These are phyloP conservation scores for Takifugu rubripes DNA, from an alignment of 2,797 vertebrate genomes.

Conservation along the genomic window DNA sequence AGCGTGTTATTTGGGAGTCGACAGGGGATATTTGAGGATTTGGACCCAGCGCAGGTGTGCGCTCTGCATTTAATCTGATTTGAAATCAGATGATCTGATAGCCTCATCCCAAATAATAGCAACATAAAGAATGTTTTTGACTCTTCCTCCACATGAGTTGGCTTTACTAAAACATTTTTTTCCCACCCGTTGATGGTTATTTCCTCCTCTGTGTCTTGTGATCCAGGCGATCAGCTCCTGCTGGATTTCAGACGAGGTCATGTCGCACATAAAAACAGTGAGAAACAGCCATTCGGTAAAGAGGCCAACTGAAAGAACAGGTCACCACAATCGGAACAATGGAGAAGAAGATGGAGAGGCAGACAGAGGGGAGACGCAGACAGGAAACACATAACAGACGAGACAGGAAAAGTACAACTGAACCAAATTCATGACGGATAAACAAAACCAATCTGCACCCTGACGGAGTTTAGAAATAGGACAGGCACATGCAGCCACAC, in stretches of 20 bases:
- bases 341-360: no score
- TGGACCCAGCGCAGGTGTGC: no score
- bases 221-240: slow-evolving; percentile 26
- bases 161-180: slow-evolving; percentile 1
- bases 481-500: slow-evolving; percentile 8
- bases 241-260: slow-evolving; percentile 46
- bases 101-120: slow-evolving; percentile 10
- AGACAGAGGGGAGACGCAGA: no score
- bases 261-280: slow-evolving; percentile 36
- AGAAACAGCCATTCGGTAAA: slow-evolving; percentile 21
- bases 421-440: no score
- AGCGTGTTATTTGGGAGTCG: no score
- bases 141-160: neutral
- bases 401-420: no score
- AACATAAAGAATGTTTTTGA: neutral
- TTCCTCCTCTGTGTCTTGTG: neutral
- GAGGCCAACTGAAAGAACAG: slow-evolving; percentile 2
- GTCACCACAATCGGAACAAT: no score
- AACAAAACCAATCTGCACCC: no score
- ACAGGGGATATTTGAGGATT: no score
- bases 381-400: no score
- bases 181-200: neutral
- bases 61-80: neutral
- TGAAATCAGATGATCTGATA: slow-evolving; percentile 13
- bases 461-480: slow-evolving; percentile 8